Evolutionary conservation across 2,888 invertebrate species (phyloP).

Genomic region (Poecilus cupreus): DNA sequence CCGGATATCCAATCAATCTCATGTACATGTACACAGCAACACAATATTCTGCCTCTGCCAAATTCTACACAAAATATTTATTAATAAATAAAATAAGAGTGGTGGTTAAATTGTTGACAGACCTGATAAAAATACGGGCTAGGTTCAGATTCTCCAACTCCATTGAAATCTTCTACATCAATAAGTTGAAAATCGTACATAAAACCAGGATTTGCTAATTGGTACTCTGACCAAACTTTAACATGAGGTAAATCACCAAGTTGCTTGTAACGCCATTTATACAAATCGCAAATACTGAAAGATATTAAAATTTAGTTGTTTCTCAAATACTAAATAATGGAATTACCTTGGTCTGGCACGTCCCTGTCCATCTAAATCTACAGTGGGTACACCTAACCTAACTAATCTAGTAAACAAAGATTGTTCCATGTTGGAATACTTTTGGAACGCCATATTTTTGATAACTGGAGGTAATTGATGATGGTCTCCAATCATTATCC

Average conservation of each 20-base stretch:
- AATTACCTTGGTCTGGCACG: slow-evolving; percentile 87
- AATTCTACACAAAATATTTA: slow-evolving; percentile 75
- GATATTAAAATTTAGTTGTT: slow-evolving; percentile 59
- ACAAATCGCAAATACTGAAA: slow-evolving; percentile 89
- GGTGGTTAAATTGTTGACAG: slow-evolving; percentile 51
- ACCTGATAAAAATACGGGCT: slow-evolving; percentile 99
- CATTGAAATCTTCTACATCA: slow-evolving; percentile 97
- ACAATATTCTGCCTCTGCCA: slow-evolving; percentile 94
- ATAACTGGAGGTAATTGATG: slow-evolving; percentile 99
- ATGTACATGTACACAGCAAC: slow-evolving; percentile 99
- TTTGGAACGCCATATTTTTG: slow-evolving; percentile 99
- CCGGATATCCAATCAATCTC: slow-evolving; percentile 97
- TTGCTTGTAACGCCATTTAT: slow-evolving; percentile 97
- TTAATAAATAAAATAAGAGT: neutral
- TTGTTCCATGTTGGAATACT: slow-evolving; percentile 99
- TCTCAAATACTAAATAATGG: slow-evolving; percentile 21
- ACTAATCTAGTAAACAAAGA: slow-evolving; percentile 98
- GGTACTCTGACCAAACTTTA: slow-evolving; percentile 87
- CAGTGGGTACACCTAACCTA: slow-evolving; percentile 95
- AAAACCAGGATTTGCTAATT: slow-evolving; percentile 94
- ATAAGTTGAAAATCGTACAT: slow-evolving; percentile 95
- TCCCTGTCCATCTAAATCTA: slow-evolving; percentile 98
- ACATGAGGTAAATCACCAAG: slow-evolving; percentile 97
- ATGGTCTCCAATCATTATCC: slow-evolving; percentile 99
- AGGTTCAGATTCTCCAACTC: slow-evolving; percentile 97